Evolutionary conservation across 2,113 vertebrate genomes (phyloP), one percentile per base, ranked within the genome.

Genomic region (Gyps fulvus): DNA sequence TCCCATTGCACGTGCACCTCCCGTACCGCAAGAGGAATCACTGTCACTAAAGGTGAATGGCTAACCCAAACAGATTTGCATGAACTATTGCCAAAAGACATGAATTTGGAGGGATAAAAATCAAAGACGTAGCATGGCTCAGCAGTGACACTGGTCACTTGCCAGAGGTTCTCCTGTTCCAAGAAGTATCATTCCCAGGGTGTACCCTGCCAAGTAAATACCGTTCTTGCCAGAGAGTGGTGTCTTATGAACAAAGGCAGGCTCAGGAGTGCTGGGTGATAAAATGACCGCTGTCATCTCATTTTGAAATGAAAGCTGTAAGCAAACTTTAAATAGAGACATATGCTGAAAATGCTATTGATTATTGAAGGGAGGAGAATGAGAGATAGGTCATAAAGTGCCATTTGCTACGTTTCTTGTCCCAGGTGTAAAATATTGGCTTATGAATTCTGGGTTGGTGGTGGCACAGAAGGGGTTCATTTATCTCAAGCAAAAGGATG

Each of bases 281-380:
- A 81, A 83, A 97, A 57, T n/a, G 36, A 95, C 89, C 0, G 2
- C 47, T 71, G 83, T 58, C 49, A 61, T 38, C 66, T 76, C 74
- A 58, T 91, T 95, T 61, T 81, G 67, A 94, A 93, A 95, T 11
- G 90, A 94, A 90, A 94, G 78, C 61, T 91, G 71, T 57, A 89
- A 95, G 94, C 23, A 90, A 97, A 96, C 92, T 97, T 97, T 95
- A 83, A 94, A 95, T 71, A 95, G 94, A 97, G 95, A 96, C 32
- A 36, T 78, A 19, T 8, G 62, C 16, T 13, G 54, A 83, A 89
- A 95, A 93, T 54, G 67, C 40, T 94, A 91, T 91, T 29, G 86
- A 95, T 92, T 42, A 32, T 29, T 83, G 88, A 92, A 94, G 63
- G 76, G 78, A 69, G 59, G 58, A 58, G 67, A 93, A 96, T 73